Base-by-base conservation (phyloP, 2,888 invertebrate genomes). In the Caenorhabditis sinica region DNA sequence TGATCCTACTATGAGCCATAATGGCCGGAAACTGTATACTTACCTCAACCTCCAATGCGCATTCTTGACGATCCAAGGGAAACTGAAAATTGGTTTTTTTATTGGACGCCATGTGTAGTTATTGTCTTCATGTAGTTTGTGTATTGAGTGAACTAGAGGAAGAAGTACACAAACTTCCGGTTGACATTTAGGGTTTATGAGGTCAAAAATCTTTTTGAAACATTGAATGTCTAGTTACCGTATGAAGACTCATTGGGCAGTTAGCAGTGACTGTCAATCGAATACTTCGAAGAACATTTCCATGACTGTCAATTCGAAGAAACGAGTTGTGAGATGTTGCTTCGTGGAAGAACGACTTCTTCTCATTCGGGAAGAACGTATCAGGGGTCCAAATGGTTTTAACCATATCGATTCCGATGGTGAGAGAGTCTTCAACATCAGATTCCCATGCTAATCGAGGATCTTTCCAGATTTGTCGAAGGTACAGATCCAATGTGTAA, bases 241-340 rank as follows among this genome's bases (percentile, higher is more conserved):
- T 89, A 58, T 92, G 91, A 77, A 92, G 85, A 82, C 89, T 91
- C 92, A 92, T 92, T 9, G 92, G 92, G 71, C 92, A 92, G 74
- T 92, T 93, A 1, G 92, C 93, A 8, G 92, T 92, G 1, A 92
- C 92, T 4, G 92, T 92, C 65, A 92, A 82, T 49, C 92, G 87
- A 58, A 92, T 92, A 68, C 91, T 91, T 40, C 93, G 76, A 28
- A 92, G 73, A 3, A 92, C 92, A 73, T 92, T 92, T 49, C 92
- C 92, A 25, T 90, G 86, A 79, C 88, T 91, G 65, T 92, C 92
- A 25, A 92, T 92, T n/a, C 92, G 75, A 61, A 92, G 83, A 86
- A 92, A 92, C 1, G 92, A 92, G 80, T 92, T 92, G 76, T 92
- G 92, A 2, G 92, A 91, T 13, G 92, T 93, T 2, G 92, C 91